These are phyloP conservation scores for Semotilus atromaculatus DNA, from an alignment of 2,797 vertebrate genomes.

Conservation along the genomic window DNA sequence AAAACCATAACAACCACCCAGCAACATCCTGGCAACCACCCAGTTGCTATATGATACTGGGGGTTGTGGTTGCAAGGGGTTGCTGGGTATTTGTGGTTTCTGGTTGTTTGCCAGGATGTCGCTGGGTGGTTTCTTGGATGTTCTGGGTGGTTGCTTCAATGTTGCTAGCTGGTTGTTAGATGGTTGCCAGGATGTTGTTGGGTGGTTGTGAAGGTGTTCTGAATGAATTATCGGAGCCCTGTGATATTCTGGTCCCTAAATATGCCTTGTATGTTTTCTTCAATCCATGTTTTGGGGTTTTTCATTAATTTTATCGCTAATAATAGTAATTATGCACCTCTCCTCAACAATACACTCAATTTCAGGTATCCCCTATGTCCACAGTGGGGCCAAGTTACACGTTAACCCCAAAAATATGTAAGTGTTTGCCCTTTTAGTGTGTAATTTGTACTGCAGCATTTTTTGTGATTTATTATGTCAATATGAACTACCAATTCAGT, in stretches of 20 bases:
- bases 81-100: neutral
- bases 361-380: neutral
- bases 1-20: no score
- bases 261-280: neutral
- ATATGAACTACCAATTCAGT: constrained; percentile 19
- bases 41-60: no score
- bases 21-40: no score
- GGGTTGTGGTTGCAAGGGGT: no score
- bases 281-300: neutral
- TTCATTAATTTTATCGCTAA: neutral
- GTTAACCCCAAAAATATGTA: neutral
- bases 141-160: no score
- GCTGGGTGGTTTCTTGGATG: neutral
- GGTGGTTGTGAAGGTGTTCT: neutral
- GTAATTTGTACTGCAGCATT: neutral
- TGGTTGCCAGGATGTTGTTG: neutral
- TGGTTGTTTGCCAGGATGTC: neutral
- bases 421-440: neutral
- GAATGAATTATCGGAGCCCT: neutral
- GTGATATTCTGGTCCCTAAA: neutral
- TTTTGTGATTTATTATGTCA: constrained; percentile 16
- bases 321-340: neutral
- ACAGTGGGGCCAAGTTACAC: neutral
- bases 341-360: neutral
- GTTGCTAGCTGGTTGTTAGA: neutral